Conservation (phyloP, 1,140 invertebrate genomes). For the Leptopilina clavipes region DNA sequence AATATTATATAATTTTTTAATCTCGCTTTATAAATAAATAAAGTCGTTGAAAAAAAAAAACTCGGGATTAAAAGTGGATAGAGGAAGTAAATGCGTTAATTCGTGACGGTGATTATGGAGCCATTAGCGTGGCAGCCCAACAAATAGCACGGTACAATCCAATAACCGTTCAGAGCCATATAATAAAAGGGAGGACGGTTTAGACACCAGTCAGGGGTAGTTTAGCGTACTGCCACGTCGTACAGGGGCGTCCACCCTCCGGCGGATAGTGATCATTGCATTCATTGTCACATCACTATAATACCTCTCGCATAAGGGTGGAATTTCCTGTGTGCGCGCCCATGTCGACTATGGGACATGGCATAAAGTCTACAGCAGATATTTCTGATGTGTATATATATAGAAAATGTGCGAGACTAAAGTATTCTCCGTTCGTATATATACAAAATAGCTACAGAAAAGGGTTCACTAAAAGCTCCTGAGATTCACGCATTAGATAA, state of each 20-base stretch:
- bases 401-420: constrained; percentile 41
- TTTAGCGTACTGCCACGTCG: constrained; percentile 59
- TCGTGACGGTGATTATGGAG: constrained; percentile 69
- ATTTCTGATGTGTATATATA: too few relatives aligned
- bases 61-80: constrained; percentile 30
- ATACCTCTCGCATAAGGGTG: constrained; percentile 54
- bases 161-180: constrained; percentile 68
- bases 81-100: constrained; percentile 57
- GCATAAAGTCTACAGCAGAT: constrained; percentile 30
- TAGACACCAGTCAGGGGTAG: constrained; percentile 69
- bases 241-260: constrained; percentile 55
- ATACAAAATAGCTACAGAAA: constrained; percentile 47
- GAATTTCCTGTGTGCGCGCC: background rate
- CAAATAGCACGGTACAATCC: constrained; percentile 71
- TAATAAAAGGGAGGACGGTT: constrained; percentile 68
- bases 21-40: background rate
- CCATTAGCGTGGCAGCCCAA: constrained; percentile 71
- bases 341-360: constrained; percentile 21
- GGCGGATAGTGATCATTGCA: constrained; percentile 66
- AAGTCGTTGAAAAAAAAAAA: constrained; percentile 2
- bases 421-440: constrained; percentile 52
- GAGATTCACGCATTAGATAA: constrained; percentile 61
- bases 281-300: constrained; percentile 68
- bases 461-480: constrained; percentile 67
- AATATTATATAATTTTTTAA: background rate